Percentiles rank a stretch among this genome's conserved stretches.
phyloP scores from a whole-genome alignment of 2,888 invertebrate species.

The Aporophyla nigra region DNA sequence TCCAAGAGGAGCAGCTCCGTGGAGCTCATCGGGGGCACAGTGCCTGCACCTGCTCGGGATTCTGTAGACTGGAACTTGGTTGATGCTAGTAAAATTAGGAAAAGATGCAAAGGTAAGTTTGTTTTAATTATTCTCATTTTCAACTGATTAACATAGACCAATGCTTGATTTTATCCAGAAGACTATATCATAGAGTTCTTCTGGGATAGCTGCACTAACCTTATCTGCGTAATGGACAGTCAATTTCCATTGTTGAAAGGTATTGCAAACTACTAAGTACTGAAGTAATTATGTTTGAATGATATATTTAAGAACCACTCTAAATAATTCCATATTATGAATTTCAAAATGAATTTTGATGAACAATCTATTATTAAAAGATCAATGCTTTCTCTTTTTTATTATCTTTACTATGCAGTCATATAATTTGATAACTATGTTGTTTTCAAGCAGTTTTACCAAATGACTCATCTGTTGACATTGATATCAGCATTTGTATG shows the following conservation, averaged over 20 bases:
- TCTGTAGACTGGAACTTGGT: slow-evolving; percentile 89
- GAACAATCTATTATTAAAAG: not conserved
- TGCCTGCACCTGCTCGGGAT: slow-evolving; percentile 85
- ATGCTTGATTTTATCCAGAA: not conserved
- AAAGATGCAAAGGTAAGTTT: slow-evolving; percentile 87
- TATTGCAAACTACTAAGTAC: not conserved
- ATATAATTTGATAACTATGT: not conserved
- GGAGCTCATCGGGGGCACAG: slow-evolving; percentile 85
- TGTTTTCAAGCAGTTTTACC: slow-evolving; percentile 8
- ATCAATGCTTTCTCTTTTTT: slow-evolving; percentile 6
- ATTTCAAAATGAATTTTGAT: not conserved
- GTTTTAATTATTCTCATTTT: not conserved
- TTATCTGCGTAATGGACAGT: not conserved
- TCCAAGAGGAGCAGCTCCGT: slow-evolving; percentile 85
- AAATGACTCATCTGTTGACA: slow-evolving; percentile 29
- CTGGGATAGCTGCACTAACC: no score
- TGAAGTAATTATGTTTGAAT: not conserved
- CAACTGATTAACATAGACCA: no score
- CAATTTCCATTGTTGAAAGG: not conserved
- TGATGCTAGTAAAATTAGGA: slow-evolving; percentile 91
- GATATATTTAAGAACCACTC: not conserved
- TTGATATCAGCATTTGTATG: slow-evolving; percentile 8
- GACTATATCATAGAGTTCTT: not conserved
- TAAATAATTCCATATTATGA: not conserved
- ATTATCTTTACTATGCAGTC: not conserved